Evolutionary conservation across 2,113 vertebrate species (phyloP).

Genomic region (Egretta garzetta): DNA sequence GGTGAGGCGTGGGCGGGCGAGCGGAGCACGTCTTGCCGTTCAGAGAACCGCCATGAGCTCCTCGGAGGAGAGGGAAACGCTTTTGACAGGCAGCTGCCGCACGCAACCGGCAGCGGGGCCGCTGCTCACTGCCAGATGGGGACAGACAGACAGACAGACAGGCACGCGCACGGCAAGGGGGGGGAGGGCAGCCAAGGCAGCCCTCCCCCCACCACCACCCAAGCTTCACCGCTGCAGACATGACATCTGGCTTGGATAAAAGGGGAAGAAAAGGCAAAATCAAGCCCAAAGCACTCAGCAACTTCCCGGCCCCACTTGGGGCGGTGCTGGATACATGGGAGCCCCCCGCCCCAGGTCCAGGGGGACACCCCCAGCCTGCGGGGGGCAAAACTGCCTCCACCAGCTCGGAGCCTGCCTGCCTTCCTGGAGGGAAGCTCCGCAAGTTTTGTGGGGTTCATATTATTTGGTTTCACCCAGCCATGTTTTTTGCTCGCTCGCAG

Average conservation of each 20-base stretch:
- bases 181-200: not conserved
- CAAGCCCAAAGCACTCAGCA: not conserved
- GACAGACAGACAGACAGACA: not conserved
- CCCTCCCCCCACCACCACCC: not conserved
- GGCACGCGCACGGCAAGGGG: accelerated
- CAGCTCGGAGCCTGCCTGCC: not conserved
- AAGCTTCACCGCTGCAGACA: not conserved
- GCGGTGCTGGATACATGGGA: not conserved
- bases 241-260: not conserved
- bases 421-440: not conserved
- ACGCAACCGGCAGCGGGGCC: not conserved
- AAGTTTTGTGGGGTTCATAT: not conserved
- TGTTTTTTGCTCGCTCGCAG: not conserved
- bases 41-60: constrained; percentile 33
- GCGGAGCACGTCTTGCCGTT: not conserved
- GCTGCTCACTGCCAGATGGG: not conserved
- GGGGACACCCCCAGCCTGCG: accelerated
- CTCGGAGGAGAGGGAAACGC: not conserved
- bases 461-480: not conserved
- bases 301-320: not conserved
- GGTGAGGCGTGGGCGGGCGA: constrained; percentile 3
- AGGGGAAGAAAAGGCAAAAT: not conserved
- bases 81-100: not conserved
- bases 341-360: accelerated
- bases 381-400: not conserved